Percentiles rank a stretch among this genome's conserved stretches.
Evolutionary conservation across 2,113 vertebrate species (phyloP).

Genomic region (Cheirogaleus medius): DNA sequence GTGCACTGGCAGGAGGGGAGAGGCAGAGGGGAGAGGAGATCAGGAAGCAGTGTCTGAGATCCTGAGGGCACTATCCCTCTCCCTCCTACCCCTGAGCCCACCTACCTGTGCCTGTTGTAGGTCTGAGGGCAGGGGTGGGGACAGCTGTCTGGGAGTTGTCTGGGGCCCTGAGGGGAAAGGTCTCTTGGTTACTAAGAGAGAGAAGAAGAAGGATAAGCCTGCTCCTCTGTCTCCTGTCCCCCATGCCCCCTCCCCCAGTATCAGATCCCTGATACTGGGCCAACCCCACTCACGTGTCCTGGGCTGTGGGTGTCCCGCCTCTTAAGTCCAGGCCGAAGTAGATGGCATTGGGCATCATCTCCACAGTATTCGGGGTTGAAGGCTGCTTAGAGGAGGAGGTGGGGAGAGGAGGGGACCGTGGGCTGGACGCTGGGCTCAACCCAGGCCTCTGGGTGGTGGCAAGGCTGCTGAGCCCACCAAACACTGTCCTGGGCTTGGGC

Average conservation of each 20-base stretch:
- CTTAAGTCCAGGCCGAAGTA: slow-evolving; percentile 88
- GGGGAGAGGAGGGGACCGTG: slow-evolving; percentile 22
- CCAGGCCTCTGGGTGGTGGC: slow-evolving; percentile 49
- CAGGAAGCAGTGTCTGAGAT: not conserved
- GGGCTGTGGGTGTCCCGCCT: not conserved
- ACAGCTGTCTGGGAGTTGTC: slow-evolving; percentile 49
- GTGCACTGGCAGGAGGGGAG: slow-evolving; percentile 35
- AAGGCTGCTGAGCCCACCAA: slow-evolving; percentile 81
- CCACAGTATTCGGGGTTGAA: slow-evolving; percentile 76
- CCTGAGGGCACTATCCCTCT: not conserved
- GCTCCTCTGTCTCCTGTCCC: not conserved
- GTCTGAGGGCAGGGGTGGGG: slow-evolving; percentile 61
- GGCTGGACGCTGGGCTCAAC: slow-evolving; percentile 15
- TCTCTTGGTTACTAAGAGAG: slow-evolving; percentile 28
- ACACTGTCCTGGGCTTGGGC: slow-evolving; percentile 95
- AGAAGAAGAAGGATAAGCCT: not conserved
- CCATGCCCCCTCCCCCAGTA: not conserved
- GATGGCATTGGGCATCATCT: slow-evolving; percentile 94
- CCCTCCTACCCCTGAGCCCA: not conserved
- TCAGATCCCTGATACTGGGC: not conserved
- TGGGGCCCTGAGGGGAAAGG: slow-evolving; percentile 52
- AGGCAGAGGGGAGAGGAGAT: not conserved
- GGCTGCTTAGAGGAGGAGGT: slow-evolving; percentile 73
- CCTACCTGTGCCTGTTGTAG: slow-evolving; percentile 73
- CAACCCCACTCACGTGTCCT: slow-evolving; percentile 28